Conservation (phyloP, 2,888 invertebrate species). For the Pollenia griseotomentosa region DNA sequence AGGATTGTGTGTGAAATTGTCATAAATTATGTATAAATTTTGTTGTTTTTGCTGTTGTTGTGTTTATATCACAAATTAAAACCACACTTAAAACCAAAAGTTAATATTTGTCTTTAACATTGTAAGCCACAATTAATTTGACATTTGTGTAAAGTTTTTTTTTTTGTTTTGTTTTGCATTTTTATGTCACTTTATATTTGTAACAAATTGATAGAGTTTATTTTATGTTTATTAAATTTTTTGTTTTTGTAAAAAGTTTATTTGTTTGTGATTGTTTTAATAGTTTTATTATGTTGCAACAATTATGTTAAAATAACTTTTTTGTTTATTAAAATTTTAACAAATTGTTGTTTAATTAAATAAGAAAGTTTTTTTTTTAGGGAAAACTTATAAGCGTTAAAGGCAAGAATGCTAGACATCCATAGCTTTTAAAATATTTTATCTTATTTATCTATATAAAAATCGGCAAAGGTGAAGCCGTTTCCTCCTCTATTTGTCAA, state of each 20-base stretch:
- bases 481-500: too few relatives aligned
- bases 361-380: not conserved
- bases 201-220: constrained; percentile 42
- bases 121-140: constrained; percentile 82
- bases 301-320: constrained; percentile 5
- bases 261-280: constrained; percentile 9
- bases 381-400: too few relatives aligned
- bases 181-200: constrained; percentile 47
- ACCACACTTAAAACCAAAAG: constrained; percentile 80
- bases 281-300: constrained; percentile 27
- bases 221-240: not conserved
- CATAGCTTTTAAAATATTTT: too few relatives aligned
- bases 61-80: constrained; percentile 78
- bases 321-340: not conserved
- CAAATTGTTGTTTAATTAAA: not conserved
- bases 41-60: constrained; percentile 48
- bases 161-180: not conserved
- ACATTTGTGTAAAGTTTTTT: constrained; percentile 76
- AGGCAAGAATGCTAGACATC: too few relatives aligned
- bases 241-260: constrained; percentile 9
- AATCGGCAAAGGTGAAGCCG: too few relatives aligned
- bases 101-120: constrained; percentile 81
- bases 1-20: constrained; percentile 68
- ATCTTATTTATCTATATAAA: too few relatives aligned
- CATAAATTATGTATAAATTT: constrained; percentile 78